These are phyloP conservation scores for Drosophila aff. DNA, from an alignment of 1,140 invertebrate species.

Conservation along the genomic window DNA sequence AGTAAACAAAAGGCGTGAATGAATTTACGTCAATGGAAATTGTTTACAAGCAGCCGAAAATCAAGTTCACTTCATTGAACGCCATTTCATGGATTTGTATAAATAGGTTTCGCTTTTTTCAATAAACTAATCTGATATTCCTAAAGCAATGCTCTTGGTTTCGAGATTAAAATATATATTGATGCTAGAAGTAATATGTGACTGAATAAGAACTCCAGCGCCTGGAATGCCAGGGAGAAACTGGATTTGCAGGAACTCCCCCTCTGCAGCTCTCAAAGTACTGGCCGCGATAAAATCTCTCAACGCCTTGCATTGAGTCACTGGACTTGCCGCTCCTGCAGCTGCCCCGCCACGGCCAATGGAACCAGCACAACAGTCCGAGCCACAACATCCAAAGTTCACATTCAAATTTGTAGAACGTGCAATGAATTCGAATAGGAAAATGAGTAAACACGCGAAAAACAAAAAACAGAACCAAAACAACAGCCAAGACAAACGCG, in stretches of 20 bases:
- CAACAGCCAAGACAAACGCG: slow-evolving; percentile 25
- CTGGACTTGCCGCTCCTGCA: slow-evolving; percentile 59
- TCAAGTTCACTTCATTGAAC: slow-evolving; percentile 3
- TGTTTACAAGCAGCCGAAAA: slow-evolving; percentile 1
- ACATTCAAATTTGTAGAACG: slow-evolving; percentile 82
- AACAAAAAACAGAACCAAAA: slow-evolving; percentile 2
- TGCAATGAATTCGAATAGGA: slow-evolving; percentile 73
- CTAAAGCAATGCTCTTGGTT: neutral
- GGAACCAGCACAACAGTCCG: slow-evolving; percentile 1
- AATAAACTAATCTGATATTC: neutral
- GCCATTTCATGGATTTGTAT: neutral
- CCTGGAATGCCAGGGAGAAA: slow-evolving; percentile 51
- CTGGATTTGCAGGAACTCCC: slow-evolving; percentile 56
- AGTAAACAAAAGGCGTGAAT: slow-evolving; percentile 27
- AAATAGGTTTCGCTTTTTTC: neutral
- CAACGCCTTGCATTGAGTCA: slow-evolving; percentile 77
- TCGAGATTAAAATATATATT: neutral
- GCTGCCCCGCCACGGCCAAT: slow-evolving; percentile 38
- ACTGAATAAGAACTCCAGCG: neutral
- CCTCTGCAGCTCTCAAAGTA: slow-evolving; percentile 6
- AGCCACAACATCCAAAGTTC: slow-evolving; percentile 55
- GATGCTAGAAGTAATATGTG: neutral
- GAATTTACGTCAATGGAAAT: slow-evolving; percentile 31
- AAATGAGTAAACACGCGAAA: slow-evolving; percentile 74
- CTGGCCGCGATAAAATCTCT: slow-evolving; percentile 72